Base-by-base conservation (phyloP, 2,888 invertebrate genomes). In the Plebejus melissa region DNA sequence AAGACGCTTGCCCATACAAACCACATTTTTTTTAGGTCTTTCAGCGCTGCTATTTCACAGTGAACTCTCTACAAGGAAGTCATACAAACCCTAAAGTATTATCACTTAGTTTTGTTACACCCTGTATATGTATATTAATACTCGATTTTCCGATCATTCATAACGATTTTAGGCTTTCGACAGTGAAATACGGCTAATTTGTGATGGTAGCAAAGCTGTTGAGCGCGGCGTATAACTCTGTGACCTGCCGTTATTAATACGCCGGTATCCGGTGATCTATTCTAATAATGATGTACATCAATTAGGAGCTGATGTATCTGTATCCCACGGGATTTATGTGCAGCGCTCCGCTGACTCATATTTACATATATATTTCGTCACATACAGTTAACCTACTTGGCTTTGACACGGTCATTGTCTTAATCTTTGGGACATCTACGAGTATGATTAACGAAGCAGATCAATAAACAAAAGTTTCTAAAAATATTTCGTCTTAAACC, bases 271-370 rank as follows among this genome's bases (percentile, higher is more conserved):
- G 69, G 76, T 76, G 74, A 79, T 79, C 76, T 77, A 77, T 78
- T 78, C 78, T 77, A 78, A 76, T 77, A 78, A 76, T 78, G 78
- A 76, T 65, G 74, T 46, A 74, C 75, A 78, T 79, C 77, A 78
- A 78, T 78, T 78, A 78, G 75, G 32, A 76, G 74, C 76, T 75
- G 76, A 77, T 76, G 74, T 76, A 71, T 58, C 75, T 75, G 70
- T 70, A 70, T 41, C 38, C 54, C 71, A 16, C 74, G 74, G 60
- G 65, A 46, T 58, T 65, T 46, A 65, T 60, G 74, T 60, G 46
- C 38, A 58, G 60, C 28, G 65, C 22, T n/a, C 74, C 9, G 65
- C 72, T 28, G 46, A 50, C 50, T 28, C 32, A 72, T 54, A 72
- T 72, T 50, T 28, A 32, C 32, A 46, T 71, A 71, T 71, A 50